Conservation (phyloP, 2,888 invertebrate genomes). For the Dolichomitus sp. region DNA sequence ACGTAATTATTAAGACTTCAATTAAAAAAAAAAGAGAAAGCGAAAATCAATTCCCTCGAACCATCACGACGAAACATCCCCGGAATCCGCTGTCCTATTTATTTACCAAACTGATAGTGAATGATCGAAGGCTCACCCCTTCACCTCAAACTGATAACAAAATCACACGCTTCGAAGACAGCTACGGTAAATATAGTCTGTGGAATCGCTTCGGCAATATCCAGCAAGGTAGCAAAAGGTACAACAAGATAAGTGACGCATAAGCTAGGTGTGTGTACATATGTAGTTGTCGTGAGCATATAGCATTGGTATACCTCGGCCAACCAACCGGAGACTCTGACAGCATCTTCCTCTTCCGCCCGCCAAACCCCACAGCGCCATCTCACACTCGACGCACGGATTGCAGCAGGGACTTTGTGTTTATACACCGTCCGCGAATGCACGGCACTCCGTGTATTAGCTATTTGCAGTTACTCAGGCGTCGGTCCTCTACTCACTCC, state of each 20-base stretch:
- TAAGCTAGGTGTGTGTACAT: conserved; percentile 7
- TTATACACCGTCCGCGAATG: conserved; percentile 72
- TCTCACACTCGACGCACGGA: conserved; percentile 63
- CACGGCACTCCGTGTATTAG: conserved; percentile 74
- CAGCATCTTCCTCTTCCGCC: conserved; percentile 36
- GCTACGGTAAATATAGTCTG: conserved; percentile 19
- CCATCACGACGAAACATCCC: not conserved
- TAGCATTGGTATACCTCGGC: conserved; percentile 51
- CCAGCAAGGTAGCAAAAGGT: not conserved
- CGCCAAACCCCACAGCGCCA: conserved; percentile 56
- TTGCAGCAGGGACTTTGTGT: conserved; percentile 71
- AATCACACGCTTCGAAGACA: conserved; percentile 37
- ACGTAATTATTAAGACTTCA: too few species aligned
- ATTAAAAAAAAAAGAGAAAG: too few species aligned
- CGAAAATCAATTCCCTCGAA: not conserved
- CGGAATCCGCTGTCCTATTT: too few species aligned
- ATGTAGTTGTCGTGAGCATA: conserved; percentile 17
- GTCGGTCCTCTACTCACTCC: conserved; percentile 60
- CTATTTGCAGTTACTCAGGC: conserved; percentile 79
- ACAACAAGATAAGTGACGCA: conserved; percentile 23
- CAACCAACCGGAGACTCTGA: conserved; percentile 54
- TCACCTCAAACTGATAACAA: conserved; percentile 8
- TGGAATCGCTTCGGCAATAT: conserved; percentile 5
- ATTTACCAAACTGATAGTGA: not conserved
- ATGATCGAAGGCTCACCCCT: not conserved